These are phyloP conservation scores for Phortica variegata DNA, from an alignment of 1,140 invertebrate genomes.

Conservation along the genomic window DNA sequence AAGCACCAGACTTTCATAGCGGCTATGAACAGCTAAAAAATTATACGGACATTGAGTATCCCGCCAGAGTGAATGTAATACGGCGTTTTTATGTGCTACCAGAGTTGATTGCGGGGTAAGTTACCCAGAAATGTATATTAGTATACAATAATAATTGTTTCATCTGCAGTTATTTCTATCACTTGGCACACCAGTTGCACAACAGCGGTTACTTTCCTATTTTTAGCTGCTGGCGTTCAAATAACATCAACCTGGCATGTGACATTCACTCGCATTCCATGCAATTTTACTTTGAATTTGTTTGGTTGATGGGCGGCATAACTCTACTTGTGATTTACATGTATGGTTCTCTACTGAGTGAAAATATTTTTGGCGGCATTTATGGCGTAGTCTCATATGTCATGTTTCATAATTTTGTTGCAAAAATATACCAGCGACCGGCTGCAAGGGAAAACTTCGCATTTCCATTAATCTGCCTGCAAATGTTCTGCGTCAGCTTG, in stretches of 20 bases:
- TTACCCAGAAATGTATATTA: slow-evolving; percentile 1
- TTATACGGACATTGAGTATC: slow-evolving; percentile 51
- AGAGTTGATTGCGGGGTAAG: slow-evolving; percentile 47
- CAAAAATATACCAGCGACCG: slow-evolving; percentile 49
- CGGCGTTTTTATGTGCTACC: slow-evolving; percentile 49
- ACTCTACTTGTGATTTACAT: slow-evolving; percentile 49
- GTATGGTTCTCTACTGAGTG: slow-evolving; percentile 46
- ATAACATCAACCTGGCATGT: slow-evolving; percentile 9
- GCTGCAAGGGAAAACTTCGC: slow-evolving; percentile 52
- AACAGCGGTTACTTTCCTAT: slow-evolving; percentile 33
- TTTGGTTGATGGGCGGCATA: slow-evolving; percentile 52
- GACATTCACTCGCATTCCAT: slow-evolving; percentile 32
- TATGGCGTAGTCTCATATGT: slow-evolving; percentile 53
- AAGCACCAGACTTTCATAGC: slow-evolving; percentile 39
- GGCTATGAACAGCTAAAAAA: slow-evolving; percentile 45
- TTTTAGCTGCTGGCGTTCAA: slow-evolving; percentile 20
- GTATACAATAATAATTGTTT: slow-evolving; percentile 1
- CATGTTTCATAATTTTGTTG: slow-evolving; percentile 52
- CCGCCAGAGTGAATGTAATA: slow-evolving; percentile 47
- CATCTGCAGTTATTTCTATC: slow-evolving; percentile 42
- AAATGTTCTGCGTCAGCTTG: slow-evolving; percentile 51
- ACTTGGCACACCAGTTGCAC: slow-evolving; percentile 27
- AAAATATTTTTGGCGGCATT: slow-evolving; percentile 50
- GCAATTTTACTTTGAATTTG: slow-evolving; percentile 52
- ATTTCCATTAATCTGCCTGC: slow-evolving; percentile 51